A percentile compares a stretch with the other conserved stretches of the same genome.
Evolutionary conservation across 2,797 vertebrate genomes (phyloP).

Genomic region (Gymnopithys bicolor): DNA sequence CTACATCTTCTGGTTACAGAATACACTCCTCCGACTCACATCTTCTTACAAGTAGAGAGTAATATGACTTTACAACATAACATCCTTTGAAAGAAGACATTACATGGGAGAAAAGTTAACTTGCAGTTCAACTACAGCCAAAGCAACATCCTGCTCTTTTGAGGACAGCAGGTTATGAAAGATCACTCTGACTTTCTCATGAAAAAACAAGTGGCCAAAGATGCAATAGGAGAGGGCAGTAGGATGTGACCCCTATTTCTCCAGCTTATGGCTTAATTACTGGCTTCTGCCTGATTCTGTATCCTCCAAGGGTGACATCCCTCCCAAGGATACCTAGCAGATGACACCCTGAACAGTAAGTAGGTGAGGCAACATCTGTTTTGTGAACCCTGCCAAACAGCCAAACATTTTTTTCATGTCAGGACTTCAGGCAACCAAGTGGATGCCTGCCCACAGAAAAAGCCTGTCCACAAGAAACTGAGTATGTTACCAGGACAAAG

Average conservation of each 20-base stretch:
- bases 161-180: not conserved
- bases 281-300: not conserved
- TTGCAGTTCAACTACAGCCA: not conserved
- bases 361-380: not conserved
- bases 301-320: not conserved
- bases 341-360: not conserved
- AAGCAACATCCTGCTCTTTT: accelerated
- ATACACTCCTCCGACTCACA: not conserved
- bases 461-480: not conserved
- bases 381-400: not conserved
- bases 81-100: not conserved
- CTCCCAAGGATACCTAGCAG: not conserved
- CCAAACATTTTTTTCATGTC: not conserved
- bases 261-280: not conserved
- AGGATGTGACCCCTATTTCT: not conserved
- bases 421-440: not conserved
- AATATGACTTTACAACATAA: not conserved
- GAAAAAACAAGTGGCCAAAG: not conserved
- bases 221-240: not conserved
- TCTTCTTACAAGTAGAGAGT: not conserved
- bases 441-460: not conserved
- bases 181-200: not conserved
- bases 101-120: not conserved
- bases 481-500: not conserved
- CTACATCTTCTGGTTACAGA: not conserved